Evolutionary conservation across 2,797 vertebrate genomes (phyloP), one percentile per base, ranked within the genome.

Genomic region (Etheostoma perlongum): DNA sequence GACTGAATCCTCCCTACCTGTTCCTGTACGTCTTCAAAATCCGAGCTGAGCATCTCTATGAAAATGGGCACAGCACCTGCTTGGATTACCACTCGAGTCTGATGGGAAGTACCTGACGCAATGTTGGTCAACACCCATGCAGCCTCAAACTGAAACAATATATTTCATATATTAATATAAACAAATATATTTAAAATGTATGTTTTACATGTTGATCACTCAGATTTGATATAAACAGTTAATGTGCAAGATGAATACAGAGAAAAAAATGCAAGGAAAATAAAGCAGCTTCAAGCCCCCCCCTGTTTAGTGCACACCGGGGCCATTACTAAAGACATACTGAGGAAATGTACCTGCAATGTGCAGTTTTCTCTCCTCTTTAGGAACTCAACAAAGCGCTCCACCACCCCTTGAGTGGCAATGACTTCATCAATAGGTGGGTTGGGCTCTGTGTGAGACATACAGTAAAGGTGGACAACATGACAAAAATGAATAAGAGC

Each of bases 391-490:
- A 99, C 97, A 93, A 98, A 99, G 76, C 96, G 94, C 81, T 98
- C 97, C 82, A 99, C 98, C 58, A 99, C 97, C 66, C 98, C 97
- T 72, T 94, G 91, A 49, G 97, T 98, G 79, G 96, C 97, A 88
- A 99, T 99, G 72, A 99, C 98, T 95, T 99, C 98, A 88, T 99
- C 96, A 82, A 99, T 99, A 48, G 98, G 98, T 60, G 98, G 98
- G 87, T 99, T 99, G 64, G 98, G 98, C 85, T 99, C 98, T 99
- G 91, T 72, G 42, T 30, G 27, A 76, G 30, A 85, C 42, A 80
- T 9, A 65, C 11, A 62, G 19, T 3, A 49, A 18, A 49, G 33
- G 10, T 57, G 13, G 8, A 21, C 1, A 58, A 59, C 4, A 33
- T 21, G 15, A 36, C 0, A 23, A 63, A 54, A 46, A 67, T 23